Evolutionary conservation across 2,797 vertebrate genomes (phyloP).

Genomic region (Eulemur mongoz): DNA sequence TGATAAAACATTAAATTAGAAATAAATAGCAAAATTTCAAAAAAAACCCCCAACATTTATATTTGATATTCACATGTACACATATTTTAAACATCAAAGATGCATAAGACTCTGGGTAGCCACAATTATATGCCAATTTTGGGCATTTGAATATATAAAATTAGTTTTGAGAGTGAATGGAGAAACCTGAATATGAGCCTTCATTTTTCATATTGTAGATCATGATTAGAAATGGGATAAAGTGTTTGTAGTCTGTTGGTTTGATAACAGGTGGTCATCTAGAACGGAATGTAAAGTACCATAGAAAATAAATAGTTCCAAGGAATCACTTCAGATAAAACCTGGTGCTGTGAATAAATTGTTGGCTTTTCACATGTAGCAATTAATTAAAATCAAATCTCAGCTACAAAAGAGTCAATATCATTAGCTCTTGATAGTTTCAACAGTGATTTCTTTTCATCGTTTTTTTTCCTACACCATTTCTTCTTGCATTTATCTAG

Average conservation of each 20-base stretch:
- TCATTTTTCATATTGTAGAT: not conserved
- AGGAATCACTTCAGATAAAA: not conserved
- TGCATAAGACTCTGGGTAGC: not conserved
- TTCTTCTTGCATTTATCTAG: not conserved
- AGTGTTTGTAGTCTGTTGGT: not conserved
- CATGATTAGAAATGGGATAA: not conserved
- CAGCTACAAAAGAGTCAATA: not conserved
- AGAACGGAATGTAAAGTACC: not conserved
- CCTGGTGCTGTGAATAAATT: not conserved
- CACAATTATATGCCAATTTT: not conserved
- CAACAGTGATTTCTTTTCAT: not conserved
- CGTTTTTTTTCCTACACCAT: not conserved
- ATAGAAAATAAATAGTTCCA: not conserved
- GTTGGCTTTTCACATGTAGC: not conserved
- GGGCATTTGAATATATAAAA: not conserved
- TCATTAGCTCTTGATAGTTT: not conserved
- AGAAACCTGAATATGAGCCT: not conserved
- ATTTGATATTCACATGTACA: not conserved
- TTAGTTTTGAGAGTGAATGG: not conserved
- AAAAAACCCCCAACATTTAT: not conserved
- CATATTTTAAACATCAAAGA: not conserved
- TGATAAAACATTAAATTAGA: not conserved
- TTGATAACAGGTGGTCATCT: not conserved
- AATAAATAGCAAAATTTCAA: not conserved
- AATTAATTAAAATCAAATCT: conserved; percentile 22